A percentile compares a stretch with the other conserved stretches of the same genome.
Conservation (phyloP, 2,888 invertebrate species). For the Limenitis camilla region DNA sequence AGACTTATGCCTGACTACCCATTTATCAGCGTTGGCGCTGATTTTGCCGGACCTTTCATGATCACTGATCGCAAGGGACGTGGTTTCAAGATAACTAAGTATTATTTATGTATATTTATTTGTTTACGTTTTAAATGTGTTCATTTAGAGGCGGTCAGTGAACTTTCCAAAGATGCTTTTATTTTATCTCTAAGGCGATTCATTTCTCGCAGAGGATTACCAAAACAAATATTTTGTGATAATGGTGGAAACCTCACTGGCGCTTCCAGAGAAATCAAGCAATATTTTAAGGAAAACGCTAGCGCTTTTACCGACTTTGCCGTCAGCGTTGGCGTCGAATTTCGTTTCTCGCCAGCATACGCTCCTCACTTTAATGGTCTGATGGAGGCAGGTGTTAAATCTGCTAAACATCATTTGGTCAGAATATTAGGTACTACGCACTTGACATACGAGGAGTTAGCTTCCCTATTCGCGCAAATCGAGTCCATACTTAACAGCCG, state of each 20-base stretch:
- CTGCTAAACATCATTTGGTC: too few relatives aligned
- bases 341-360: conserved; percentile 21
- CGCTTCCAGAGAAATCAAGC: conserved; percentile 17
- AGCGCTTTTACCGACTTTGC: conserved; percentile 8
- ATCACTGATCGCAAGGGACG: conserved; percentile 24
- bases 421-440: too few relatives aligned
- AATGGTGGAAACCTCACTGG: conserved; percentile 26
- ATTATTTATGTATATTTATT: conserved; percentile 27
- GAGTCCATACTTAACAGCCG: neutral
- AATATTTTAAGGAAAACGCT: conserved; percentile 14
- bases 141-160: conserved; percentile 25
- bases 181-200: conserved; percentile 25
- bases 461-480: neutral
- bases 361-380: too few relatives aligned
- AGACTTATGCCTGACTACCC: conserved; percentile 22
- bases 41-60: conserved; percentile 27
- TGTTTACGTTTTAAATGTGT: conserved; percentile 24
- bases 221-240: conserved; percentile 25
- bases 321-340: conserved; percentile 10
- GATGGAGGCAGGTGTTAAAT: too few relatives aligned
- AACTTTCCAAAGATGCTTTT: conserved; percentile 20
- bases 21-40: conserved; percentile 25
- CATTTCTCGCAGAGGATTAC: conserved; percentile 26
- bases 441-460: too few relatives aligned
- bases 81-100: conserved; percentile 22